Conservation (phyloP, 2,113 vertebrate species). For the Triplophysa dalaica region DNA sequence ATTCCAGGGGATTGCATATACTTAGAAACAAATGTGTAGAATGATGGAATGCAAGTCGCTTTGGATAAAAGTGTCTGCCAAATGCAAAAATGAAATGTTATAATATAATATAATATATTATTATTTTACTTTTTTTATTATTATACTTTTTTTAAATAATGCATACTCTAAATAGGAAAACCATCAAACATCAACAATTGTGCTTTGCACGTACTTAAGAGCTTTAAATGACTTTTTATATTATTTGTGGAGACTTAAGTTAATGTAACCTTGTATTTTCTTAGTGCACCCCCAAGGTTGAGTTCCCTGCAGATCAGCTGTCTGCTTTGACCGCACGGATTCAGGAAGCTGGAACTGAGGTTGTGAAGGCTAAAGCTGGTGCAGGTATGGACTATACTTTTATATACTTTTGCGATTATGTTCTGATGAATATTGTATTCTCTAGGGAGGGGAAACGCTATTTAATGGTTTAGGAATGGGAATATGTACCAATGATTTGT, state of each 20-base stretch:
- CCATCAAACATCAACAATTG: not conserved
- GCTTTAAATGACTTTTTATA: too few species aligned
- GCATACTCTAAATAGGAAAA: not conserved
- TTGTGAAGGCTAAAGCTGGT: constrained; percentile 96
- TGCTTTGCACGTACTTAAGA: not conserved
- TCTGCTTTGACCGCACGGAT: constrained; percentile 82
- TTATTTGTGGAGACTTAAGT: not conserved
- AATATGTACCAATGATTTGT: constrained; percentile 9
- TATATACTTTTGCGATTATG: not conserved
- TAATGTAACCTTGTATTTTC: not conserved
- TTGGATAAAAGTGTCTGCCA: too few species aligned
- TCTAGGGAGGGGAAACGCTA: not conserved
- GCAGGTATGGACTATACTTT: constrained; percentile 71
- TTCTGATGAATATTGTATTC: too few species aligned
- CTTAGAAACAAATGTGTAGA: too few species aligned
- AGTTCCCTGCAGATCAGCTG: constrained; percentile 89
- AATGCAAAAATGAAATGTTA: too few species aligned
- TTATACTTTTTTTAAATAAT: too few species aligned
- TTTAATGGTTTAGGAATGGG: too few species aligned
- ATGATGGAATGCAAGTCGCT: too few species aligned
- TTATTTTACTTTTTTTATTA: too few species aligned
- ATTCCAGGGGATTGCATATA: too few species aligned
- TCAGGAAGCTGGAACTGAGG: constrained; percentile 97
- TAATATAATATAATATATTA: too few species aligned
- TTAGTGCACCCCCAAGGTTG: constrained; percentile 92